These are phyloP conservation scores for Erebia aethiops DNA, from an alignment of 2,888 invertebrate genomes.

Conservation along the genomic window DNA sequence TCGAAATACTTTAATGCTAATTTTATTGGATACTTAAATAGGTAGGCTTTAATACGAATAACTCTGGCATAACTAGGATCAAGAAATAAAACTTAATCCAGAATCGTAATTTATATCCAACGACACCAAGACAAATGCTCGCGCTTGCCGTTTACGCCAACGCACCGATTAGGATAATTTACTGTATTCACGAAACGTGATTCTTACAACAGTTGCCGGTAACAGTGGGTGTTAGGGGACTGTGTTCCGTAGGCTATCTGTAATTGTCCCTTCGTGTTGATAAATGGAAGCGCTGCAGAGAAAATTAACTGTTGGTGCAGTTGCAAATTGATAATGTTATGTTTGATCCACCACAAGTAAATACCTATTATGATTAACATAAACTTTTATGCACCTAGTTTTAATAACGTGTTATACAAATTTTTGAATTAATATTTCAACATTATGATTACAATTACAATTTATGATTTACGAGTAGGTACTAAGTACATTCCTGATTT, in stretches of 20 bases:
- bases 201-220: slow-evolving; percentile 17
- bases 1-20: not conserved
- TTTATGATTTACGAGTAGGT: no score
- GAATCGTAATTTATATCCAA: slow-evolving; percentile 38
- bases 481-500: no score
- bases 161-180: slow-evolving; percentile 41
- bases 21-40: slow-evolving; percentile 20
- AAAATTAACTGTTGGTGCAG: slow-evolving; percentile 1
- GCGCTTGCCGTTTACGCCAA: slow-evolving; percentile 40
- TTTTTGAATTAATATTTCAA: no score
- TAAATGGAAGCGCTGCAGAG: slow-evolving; percentile 23
- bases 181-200: slow-evolving; percentile 33
- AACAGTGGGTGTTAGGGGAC: slow-evolving; percentile 26
- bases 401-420: no score
- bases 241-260: slow-evolving; percentile 25
- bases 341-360: no score
- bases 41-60: slow-evolving; percentile 25
- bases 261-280: slow-evolving; percentile 29
- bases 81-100: slow-evolving; percentile 36
- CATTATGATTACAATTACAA: no score
- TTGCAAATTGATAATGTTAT: not conserved
- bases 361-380: no score
- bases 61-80: slow-evolving; percentile 11
- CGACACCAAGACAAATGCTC: slow-evolving; percentile 40
- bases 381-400: no score